Conservation (phyloP, 2,797 vertebrate species). For the Poecilia gillii region DNA sequence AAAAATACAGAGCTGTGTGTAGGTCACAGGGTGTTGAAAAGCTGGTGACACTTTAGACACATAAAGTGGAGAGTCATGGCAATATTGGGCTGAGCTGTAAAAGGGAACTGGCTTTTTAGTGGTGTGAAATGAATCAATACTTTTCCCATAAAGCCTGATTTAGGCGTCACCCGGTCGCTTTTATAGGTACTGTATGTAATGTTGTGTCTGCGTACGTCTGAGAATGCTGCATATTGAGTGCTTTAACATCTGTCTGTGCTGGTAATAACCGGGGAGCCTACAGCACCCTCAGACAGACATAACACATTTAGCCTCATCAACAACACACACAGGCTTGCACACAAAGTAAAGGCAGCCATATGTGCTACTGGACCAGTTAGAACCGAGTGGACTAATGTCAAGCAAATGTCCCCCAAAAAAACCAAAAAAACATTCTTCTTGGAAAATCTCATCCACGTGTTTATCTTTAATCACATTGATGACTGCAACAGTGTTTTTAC, state of each 20-base stretch:
- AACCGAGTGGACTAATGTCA: conserved; percentile 54
- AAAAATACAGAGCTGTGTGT: conserved; percentile 34
- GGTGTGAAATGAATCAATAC: conserved; percentile 71
- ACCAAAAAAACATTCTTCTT: not conserved
- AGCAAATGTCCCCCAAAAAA: not conserved
- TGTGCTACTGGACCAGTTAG: conserved; percentile 46
- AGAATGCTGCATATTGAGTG: conserved; percentile 39
- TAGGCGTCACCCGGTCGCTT: conserved; percentile 62
- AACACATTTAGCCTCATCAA: conserved; percentile 65
- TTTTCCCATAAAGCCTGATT: conserved; percentile 71
- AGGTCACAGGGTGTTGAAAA: conserved; percentile 47
- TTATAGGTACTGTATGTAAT: conserved; percentile 57
- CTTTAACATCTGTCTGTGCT: conserved; percentile 76
- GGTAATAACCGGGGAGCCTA: conserved; percentile 70
- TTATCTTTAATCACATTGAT: not conserved
- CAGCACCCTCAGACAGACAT: conserved; percentile 61
- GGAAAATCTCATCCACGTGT: not conserved
- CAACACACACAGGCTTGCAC: conserved; percentile 24
- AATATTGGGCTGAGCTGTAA: conserved; percentile 54
- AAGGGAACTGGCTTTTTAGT: conserved; percentile 62
- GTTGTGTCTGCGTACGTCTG: conserved; percentile 32
- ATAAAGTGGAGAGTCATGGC: conserved; percentile 63
- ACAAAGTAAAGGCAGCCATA: conserved; percentile 53
- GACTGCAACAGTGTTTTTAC: not conserved
- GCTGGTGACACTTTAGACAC: conserved; percentile 38